phyloP scores from a whole-genome alignment of 2,113 vertebrate species.

The Spea bombifrons region DNA sequence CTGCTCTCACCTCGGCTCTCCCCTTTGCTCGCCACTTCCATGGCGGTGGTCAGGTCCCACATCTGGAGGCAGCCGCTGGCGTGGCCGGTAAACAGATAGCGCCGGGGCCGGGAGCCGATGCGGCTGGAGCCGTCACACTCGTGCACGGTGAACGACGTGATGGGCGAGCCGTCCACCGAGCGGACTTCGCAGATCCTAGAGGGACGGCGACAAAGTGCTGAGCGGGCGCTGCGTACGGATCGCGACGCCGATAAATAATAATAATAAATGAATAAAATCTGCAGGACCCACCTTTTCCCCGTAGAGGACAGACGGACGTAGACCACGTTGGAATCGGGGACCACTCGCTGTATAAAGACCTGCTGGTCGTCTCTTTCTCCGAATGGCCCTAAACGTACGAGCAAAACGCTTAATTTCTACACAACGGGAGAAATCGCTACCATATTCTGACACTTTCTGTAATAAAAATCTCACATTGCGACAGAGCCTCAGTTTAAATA shows the following conservation, averaged over 20 bases:
- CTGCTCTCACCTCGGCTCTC: not conserved
- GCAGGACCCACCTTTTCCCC: conserved; percentile 73
- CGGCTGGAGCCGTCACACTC: conserved; percentile 88
- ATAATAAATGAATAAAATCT: not conserved
- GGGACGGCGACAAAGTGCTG: too few species aligned
- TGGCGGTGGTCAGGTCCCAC: conserved; percentile 90
- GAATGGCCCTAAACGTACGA: conserved; percentile 71
- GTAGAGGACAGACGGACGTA: conserved; percentile 87
- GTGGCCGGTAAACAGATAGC: conserved; percentile 87
- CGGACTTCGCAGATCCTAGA: conserved; percentile 82
- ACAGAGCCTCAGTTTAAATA: too few species aligned
- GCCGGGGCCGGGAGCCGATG: conserved; percentile 77
- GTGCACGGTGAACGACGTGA: conserved; percentile 83
- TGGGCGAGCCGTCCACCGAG: conserved; percentile 76
- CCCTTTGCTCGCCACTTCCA: conserved; percentile 68
- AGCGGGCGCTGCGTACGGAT: too few species aligned
- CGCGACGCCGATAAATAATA: not conserved
- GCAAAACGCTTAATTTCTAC: too few species aligned
- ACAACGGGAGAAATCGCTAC: too few species aligned
- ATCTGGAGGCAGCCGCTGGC: conserved; percentile 87
- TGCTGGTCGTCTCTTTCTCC: conserved; percentile 88
- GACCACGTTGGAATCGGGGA: conserved; percentile 80
- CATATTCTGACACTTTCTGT: too few species aligned
- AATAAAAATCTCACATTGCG: too few species aligned
- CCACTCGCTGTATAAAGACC: conserved; percentile 88